Conservation (phyloP, 2,888 invertebrate genomes). For the Schizotus pectinicornis region DNA sequence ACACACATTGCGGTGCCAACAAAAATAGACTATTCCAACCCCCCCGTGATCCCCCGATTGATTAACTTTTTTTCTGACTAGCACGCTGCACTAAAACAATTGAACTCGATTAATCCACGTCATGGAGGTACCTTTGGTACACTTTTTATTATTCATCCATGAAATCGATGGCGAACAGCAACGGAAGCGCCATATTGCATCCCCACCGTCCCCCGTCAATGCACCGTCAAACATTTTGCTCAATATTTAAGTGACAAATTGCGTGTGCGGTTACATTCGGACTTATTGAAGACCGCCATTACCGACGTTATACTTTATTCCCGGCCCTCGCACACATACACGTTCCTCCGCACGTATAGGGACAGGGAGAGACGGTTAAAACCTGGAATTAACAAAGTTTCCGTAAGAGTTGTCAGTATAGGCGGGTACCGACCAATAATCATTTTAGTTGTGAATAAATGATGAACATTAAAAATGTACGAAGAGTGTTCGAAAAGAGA, state of each 20-base stretch:
- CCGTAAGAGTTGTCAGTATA: slow-evolving; percentile 47
- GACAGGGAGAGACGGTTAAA: slow-evolving; percentile 9
- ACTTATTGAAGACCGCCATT: slow-evolving; percentile 28
- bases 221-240: slow-evolving; percentile 19
- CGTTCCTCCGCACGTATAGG: neutral
- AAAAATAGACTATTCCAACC: too few relatives aligned
- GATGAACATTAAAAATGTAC: slow-evolving; percentile 58
- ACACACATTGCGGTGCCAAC: too few relatives aligned
- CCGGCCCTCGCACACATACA: neutral
- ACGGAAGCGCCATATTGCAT: slow-evolving; percentile 9
- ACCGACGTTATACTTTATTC: slow-evolving; percentile 21
- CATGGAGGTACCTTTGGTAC: slow-evolving; percentile 2
- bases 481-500: slow-evolving; percentile 44
- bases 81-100: neutral
- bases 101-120: slow-evolving; percentile 8
- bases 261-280: slow-evolving; percentile 37
- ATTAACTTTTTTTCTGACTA: too few relatives aligned
- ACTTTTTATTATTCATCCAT: slow-evolving; percentile 12
- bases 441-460: slow-evolving; percentile 56
- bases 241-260: slow-evolving; percentile 42
- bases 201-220: neutral
- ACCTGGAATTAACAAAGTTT: slow-evolving; percentile 40
- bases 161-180: slow-evolving; percentile 17
- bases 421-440: slow-evolving; percentile 53
- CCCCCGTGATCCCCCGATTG: too few relatives aligned